Base-by-base conservation (phyloP, 1,140 invertebrate species). In the Patella vulgata region DNA sequence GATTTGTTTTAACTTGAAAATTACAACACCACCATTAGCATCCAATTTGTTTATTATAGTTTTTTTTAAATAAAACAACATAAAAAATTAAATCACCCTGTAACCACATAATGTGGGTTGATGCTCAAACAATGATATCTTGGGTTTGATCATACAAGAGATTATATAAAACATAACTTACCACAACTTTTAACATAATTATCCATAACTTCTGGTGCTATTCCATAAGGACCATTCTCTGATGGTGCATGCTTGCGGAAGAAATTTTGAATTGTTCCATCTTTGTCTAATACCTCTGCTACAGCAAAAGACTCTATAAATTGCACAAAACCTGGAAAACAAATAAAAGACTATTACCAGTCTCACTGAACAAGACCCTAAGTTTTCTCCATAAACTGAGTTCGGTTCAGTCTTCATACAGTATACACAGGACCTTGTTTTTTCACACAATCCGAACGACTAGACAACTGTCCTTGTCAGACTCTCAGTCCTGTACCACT, bases 171-270 rank as follows among this genome's bases (percentile, higher is more conserved):
- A 1, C 12, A 2, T 9, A 55, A 71, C 82, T 78, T 85, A 90
- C 89, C 96, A 87, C 96, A 98, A 77, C 95, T 97, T 76, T 94
- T 90, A 21, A 99, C 91, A 82, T 99, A 99, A 14, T 93, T 97
- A 80, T 99, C 97, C 93, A 99, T 97, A 5, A 97, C 92, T 76
- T 98, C 95, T 0, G 93, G 85, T 27, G 91, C 87, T 54, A 99
- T 96, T 14, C 95, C 96, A 83, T 94, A 97, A 0, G 94, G 91
- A 0, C 90, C 93, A 66, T 85, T 91, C 75, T 96, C 92, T 54
- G 90, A 92, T 6, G 96, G 93, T 82, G 95, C 90, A 84, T 96
- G 88, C 74, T 94, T 94, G 11, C 92, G 86, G 73, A 99, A 94
- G 83, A 95, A 85, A 42, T 82, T 82, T 50, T 80, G 77, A 50